Conservation (phyloP, 2,888 invertebrate genomes). For the Drosophila lacicola region DNA sequence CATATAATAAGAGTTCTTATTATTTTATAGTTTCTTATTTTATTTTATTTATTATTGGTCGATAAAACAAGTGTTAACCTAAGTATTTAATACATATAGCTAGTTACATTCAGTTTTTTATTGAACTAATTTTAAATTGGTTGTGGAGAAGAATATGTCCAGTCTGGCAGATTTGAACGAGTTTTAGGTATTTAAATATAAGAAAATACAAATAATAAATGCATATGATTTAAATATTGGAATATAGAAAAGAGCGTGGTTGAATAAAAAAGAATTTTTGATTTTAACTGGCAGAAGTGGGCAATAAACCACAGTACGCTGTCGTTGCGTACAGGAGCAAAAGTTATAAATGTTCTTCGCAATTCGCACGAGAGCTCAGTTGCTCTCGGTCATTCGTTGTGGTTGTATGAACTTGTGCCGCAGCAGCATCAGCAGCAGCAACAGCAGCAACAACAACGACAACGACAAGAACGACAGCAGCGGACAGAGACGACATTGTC, state of each 20-base stretch:
- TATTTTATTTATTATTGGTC: too few relatives aligned
- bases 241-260: not conserved
- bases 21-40: too few relatives aligned
- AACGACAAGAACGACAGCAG: conserved; percentile 35
- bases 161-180: too few relatives aligned
- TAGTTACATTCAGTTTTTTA: not conserved
- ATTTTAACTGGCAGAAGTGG: conserved; percentile 1
- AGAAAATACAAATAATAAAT: too few relatives aligned
- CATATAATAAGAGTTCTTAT: not conserved
- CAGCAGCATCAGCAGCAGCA: conserved; percentile 54
- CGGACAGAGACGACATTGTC: conserved; percentile 56
- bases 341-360: conserved; percentile 84
- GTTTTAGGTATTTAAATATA: too few relatives aligned
- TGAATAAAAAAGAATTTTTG: not conserved
- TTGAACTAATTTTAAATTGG: not conserved
- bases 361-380: conserved; percentile 83
- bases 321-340: conserved; percentile 61
- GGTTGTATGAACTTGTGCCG: conserved; percentile 69
- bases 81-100: too few relatives aligned
- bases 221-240: not conserved
- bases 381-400: conserved; percentile 84
- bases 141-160: too few relatives aligned
- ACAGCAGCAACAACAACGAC: conserved; percentile 38
- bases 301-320: conserved; percentile 39
- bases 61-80: too few relatives aligned